These are phyloP conservation scores for Linepithema humile DNA, from an alignment of 1,140 invertebrate genomes.

Conservation along the genomic window DNA sequence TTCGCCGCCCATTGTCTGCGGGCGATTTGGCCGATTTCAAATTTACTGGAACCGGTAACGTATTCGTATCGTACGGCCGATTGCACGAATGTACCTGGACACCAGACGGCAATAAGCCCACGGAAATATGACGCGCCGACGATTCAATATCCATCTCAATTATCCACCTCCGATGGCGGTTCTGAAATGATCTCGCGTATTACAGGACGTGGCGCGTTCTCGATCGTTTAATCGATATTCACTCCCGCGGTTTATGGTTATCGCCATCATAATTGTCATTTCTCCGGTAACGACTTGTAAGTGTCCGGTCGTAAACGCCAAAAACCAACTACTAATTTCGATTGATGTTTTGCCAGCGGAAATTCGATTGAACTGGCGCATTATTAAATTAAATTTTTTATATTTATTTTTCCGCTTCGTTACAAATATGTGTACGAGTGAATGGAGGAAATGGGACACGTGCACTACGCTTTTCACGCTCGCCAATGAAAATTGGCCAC, in stretches of 20 bases:
- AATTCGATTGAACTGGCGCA: background rate
- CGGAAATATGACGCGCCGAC: constrained; percentile 57
- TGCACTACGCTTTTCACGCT: background rate
- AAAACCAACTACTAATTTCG: background rate
- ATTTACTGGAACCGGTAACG: constrained; percentile 54
- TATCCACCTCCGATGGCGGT: constrained; percentile 38
- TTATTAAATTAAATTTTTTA: background rate
- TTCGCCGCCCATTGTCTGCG: constrained; percentile 62
- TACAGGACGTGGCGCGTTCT: constrained; percentile 10
- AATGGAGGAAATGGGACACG: background rate
- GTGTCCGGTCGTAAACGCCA: background rate
- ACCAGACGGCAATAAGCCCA: background rate
- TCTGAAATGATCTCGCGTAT: constrained; percentile 36
- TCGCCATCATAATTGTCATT: background rate
- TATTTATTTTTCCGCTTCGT: background rate
- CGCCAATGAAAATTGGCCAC: background rate
- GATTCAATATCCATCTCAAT: constrained; percentile 69
- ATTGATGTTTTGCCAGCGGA: background rate
- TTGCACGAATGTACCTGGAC: constrained; percentile 20
- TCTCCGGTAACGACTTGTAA: background rate
- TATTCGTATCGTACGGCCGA: constrained; percentile 7
- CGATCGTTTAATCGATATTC: constrained; percentile 50
- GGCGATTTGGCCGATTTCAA: constrained; percentile 67
- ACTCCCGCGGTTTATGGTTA: constrained; percentile 14
- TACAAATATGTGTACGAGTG: background rate